Evolutionary conservation across 2,888 invertebrate species (phyloP), one percentile per base, ranked within the genome.

Genomic region (Acanthacorydalis orientalis): DNA sequence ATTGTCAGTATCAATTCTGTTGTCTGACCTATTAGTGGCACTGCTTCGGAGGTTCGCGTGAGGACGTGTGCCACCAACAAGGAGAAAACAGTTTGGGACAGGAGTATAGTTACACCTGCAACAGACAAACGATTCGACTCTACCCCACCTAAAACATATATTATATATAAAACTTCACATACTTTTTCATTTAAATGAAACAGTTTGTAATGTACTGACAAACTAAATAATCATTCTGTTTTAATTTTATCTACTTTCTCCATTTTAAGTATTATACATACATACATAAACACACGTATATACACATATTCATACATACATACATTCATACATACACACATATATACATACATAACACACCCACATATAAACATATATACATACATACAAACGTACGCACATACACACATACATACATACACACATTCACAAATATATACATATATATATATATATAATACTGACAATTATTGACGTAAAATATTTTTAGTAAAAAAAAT

Each of bases 71-170:
- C 91, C 77, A 97, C 93, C 85, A 96, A 86, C 76, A 95, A 83
- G 71, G 95, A 88, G 80, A 97, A 96, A 75, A 96, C 95, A 73
- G 93, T 95, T 80, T 96, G 88, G 65, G 96, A 96, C 75, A 97
- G 88, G 73, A 95, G 86, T 74, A 95, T 93, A 74, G 93, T 95
- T 71, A 95, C 90, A 83, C 92, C 93, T 95, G 90, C 69, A 86
- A 86, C 83, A 77, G 76, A 74, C 37, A 37, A 37, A 37, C 37
- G 7, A 14, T 37, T n/a, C 14, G 69, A 49, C 44, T 11, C 12
- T 11, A 37, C 6, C n/a, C n/a, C n/a, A n/a, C 12, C 37, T 12
- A 37, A 37, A n/a, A 12, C 12, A 12, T 37, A 12, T 23, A 23
- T 23, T 6, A 12, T 37, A 12, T 23, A 23, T 23, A 23, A 23